Evolutionary conservation across 1,140 invertebrate genomes (phyloP).

Genomic region (Caenorhabditis inopinata): DNA sequence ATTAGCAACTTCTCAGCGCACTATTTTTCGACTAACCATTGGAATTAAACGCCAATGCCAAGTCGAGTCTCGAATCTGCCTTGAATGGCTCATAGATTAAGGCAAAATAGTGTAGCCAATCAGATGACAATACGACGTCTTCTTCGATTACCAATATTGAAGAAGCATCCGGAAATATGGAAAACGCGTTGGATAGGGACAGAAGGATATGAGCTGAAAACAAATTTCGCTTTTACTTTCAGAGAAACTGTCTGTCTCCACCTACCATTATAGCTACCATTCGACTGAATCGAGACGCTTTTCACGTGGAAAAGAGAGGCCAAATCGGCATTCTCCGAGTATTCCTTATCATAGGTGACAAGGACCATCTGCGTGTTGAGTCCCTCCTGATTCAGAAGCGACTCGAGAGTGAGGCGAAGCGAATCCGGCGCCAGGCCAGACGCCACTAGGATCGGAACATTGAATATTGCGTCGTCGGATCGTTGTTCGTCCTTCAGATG

Average conservation of each 20-base stretch:
- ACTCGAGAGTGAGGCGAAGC: slow-evolving; percentile 34
- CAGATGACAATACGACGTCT: background rate
- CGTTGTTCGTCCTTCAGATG: slow-evolving; percentile 33
- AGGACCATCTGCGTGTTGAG: slow-evolving; percentile 47
- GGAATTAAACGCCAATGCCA: slow-evolving; percentile 24
- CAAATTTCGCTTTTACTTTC: too few relatives aligned
- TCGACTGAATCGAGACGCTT: slow-evolving; percentile 30
- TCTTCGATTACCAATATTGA: slow-evolving; percentile 34
- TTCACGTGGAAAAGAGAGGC: slow-evolving; percentile 43
- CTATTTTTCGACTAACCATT: background rate
- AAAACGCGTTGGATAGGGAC: background rate
- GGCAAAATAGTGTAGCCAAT: background rate
- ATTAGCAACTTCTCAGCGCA: background rate
- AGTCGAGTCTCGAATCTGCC: background rate
- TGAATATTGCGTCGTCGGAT: slow-evolving; percentile 39
- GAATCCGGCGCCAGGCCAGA: slow-evolving; percentile 11
- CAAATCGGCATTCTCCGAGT: slow-evolving; percentile 40
- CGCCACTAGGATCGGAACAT: slow-evolving; percentile 45
- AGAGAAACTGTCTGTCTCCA: too few relatives aligned
- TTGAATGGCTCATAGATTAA: background rate
- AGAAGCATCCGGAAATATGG: slow-evolving; percentile 30
- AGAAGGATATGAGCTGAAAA: background rate
- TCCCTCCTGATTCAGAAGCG: slow-evolving; percentile 36
- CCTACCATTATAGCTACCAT: slow-evolving; percentile 18
- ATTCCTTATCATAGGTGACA: slow-evolving; percentile 43